phyloP scores from a whole-genome alignment of 2,797 vertebrate species.

The Eospalax fontanierii region DNA sequence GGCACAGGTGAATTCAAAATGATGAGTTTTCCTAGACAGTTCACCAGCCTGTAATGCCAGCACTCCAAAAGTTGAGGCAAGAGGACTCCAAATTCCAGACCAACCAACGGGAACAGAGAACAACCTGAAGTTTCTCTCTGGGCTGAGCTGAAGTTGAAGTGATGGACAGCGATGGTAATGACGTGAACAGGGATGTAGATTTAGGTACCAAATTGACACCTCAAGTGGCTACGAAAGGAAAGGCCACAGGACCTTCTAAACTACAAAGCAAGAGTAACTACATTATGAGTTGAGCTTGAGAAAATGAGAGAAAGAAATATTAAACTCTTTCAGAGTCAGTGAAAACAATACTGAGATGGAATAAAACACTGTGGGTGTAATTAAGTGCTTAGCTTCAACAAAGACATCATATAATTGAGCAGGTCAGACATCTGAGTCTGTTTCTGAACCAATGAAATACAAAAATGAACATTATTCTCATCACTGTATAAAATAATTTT shows the following conservation, averaged over 20 bases:
- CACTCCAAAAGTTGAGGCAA: neutral
- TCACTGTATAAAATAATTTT: constrained; percentile 52
- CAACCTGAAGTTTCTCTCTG: neutral
- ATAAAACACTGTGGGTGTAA: neutral
- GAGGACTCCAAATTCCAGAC: neutral
- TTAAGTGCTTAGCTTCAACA: constrained; percentile 8
- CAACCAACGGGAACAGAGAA: neutral
- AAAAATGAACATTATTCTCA: constrained; percentile 42
- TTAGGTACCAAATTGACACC: neutral
- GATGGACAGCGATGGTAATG: neutral
- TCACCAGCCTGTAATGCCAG: neutral
- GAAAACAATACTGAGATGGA: neutral
- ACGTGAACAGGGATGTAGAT: neutral
- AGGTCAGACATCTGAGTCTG: constrained; percentile 21
- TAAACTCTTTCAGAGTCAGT: constrained; percentile 45
- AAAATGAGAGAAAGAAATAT: constrained; percentile 47
- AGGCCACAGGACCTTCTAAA: neutral
- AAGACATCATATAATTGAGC: constrained; percentile 22
- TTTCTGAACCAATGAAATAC: constrained; percentile 44
- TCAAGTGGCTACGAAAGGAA: neutral
- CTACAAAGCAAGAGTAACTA: constrained; percentile 16
- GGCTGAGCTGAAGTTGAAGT: neutral
- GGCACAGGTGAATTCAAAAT: neutral
- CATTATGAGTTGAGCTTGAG: neutral
- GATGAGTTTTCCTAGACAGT: neutral